Evolutionary conservation across 2,797 vertebrate genomes (phyloP).

Genomic region (Rhabdophis nuchalis): DNA sequence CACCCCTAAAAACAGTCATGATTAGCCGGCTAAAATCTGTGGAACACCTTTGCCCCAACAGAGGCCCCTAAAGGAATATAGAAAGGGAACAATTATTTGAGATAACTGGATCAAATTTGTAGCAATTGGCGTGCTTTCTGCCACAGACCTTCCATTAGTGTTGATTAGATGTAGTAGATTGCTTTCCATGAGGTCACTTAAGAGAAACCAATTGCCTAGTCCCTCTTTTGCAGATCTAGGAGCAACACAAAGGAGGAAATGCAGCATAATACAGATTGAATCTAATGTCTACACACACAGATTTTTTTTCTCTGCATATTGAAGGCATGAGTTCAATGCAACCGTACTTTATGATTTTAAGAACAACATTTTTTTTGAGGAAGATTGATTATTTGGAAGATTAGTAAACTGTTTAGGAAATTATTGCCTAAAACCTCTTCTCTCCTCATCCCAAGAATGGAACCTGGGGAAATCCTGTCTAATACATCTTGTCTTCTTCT

Average conservation of each 20-base stretch:
- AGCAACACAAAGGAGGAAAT: background rate
- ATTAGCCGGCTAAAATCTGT: background rate
- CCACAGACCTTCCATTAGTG: background rate
- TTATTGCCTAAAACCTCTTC: background rate
- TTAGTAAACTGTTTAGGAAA: background rate
- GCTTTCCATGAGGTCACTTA: background rate
- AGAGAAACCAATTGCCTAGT: background rate
- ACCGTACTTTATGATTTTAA: background rate
- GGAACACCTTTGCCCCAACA: background rate
- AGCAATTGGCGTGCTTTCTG: background rate
- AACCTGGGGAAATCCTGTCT: background rate
- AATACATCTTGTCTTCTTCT: background rate
- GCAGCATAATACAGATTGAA: background rate
- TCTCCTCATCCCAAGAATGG: background rate
- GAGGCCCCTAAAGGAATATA: background rate
- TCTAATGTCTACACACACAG: background rate
- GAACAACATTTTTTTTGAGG: background rate
- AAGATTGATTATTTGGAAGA: background rate
- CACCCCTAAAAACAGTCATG: background rate
- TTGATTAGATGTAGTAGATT: background rate
- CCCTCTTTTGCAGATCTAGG: background rate
- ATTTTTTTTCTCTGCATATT: background rate
- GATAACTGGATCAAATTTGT: background rate
- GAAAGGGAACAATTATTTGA: background rate
- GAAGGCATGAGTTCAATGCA: background rate